Conservation (phyloP, 2,797 vertebrate species). For the Coregonus ussuriensis region DNA sequence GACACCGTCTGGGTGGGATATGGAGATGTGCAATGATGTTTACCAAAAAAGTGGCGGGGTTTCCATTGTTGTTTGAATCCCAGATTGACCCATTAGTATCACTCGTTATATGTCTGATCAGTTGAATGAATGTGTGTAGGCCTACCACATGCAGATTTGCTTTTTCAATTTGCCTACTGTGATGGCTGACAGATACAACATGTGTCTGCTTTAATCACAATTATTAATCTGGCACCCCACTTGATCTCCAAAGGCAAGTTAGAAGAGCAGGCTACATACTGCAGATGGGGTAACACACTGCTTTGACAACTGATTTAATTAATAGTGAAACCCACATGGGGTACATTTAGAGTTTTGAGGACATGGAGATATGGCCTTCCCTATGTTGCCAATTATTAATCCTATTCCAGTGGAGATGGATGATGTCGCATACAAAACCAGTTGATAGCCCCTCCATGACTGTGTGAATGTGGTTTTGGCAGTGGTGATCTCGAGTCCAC, state of each 20-base stretch:
- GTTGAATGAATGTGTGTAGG: not conserved
- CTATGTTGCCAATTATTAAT: slow-evolving; percentile 65
- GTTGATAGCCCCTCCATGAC: slow-evolving; percentile 21
- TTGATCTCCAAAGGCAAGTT: slow-evolving; percentile 46
- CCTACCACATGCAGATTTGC: not conserved
- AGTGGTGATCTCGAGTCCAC: slow-evolving; percentile 32
- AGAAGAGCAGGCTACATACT: slow-evolving; percentile 25
- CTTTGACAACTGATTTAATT: slow-evolving; percentile 64
- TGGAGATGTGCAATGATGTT: not conserved
- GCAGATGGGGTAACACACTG: slow-evolving; percentile 46
- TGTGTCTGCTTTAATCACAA: slow-evolving; percentile 41
- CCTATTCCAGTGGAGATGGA: slow-evolving; percentile 44
- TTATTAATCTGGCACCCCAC: slow-evolving; percentile 41
- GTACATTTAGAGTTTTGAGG: slow-evolving; percentile 43
- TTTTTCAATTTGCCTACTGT: not conserved
- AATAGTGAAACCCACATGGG: slow-evolving; percentile 55
- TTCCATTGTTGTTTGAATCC: not conserved
- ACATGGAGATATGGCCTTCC: slow-evolving; percentile 54
- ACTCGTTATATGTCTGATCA: not conserved
- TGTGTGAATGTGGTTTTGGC: slow-evolving; percentile 39
- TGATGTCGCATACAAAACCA: slow-evolving; percentile 32
- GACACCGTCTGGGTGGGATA: not conserved
- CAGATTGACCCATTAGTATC: not conserved
- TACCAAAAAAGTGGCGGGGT: not conserved
- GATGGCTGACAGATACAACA: slow-evolving; percentile 20